Percentiles rank a stretch among this genome's conserved stretches.
phyloP scores from a whole-genome alignment of 2,888 invertebrate species.

The Thera obeliscata region DNA sequence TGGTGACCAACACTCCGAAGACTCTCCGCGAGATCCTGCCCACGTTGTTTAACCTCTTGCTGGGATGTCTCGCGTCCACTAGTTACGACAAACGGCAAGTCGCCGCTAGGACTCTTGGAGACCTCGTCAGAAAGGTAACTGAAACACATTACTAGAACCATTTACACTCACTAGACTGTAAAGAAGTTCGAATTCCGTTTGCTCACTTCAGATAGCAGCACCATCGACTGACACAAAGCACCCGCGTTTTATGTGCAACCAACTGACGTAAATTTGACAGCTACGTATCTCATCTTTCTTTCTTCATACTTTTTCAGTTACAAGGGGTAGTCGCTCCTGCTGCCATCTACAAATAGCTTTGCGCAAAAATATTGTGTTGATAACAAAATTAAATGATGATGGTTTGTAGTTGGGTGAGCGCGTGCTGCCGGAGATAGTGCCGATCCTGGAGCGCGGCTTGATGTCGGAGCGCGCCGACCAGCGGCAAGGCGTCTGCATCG shows the following conservation, averaged over 20 bases:
- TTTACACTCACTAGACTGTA: too few species aligned
- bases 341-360: too few species aligned
- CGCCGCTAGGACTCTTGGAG: constrained; percentile 97
- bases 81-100: constrained; percentile 98
- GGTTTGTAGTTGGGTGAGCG: constrained; percentile 92
- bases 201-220: too few species aligned
- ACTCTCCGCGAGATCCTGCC: constrained; percentile 98
- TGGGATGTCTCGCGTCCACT: constrained; percentile 97
- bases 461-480: constrained; percentile 96
- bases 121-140: constrained; percentile 93
- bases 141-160: background rate
- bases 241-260: too few species aligned
- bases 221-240: too few species aligned
- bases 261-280: too few species aligned
- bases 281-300: too few species aligned
- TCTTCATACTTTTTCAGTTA: too few species aligned
- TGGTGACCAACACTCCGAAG: constrained; percentile 98
- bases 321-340: too few species aligned
- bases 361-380: too few species aligned
- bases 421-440: constrained; percentile 98
- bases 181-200: too few species aligned
- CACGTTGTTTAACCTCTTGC: constrained; percentile 94
- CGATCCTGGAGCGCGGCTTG: constrained; percentile 96
- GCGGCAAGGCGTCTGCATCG: constrained; percentile 99
- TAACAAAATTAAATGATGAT: too few species aligned